phyloP scores from a whole-genome alignment of 2,113 vertebrate species.

The Procavia capensis region DNA sequence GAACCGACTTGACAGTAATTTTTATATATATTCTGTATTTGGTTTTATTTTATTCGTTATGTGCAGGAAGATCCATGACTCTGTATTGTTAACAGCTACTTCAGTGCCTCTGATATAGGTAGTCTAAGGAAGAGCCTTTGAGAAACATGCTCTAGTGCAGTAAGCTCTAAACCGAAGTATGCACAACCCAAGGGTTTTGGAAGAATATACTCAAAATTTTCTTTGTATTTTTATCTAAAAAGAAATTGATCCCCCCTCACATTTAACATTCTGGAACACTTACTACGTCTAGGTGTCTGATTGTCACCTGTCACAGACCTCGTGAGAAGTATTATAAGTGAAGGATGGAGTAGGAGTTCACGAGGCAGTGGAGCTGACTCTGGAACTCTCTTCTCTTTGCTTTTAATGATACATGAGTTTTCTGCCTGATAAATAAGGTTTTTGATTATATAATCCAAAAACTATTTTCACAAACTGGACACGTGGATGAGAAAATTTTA shows the following conservation, averaged over 20 bases:
- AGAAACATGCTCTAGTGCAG: neutral
- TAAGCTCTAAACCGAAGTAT: neutral
- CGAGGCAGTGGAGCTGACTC: neutral
- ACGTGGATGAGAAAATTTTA: neutral
- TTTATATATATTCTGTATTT: neutral
- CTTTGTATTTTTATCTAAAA: neutral
- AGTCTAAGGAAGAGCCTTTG: neutral
- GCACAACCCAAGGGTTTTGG: neutral
- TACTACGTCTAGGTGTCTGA: neutral
- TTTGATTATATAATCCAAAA: constrained; percentile 43
- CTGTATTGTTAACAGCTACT: neutral
- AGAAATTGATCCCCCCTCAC: neutral
- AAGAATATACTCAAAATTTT: neutral
- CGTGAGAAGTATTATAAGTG: neutral
- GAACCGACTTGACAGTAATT: too few species aligned
- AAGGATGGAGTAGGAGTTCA: neutral
- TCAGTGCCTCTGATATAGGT: neutral
- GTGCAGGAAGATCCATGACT: neutral
- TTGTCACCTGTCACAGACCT: neutral
- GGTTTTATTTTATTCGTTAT: neutral
- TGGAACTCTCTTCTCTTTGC: neutral
- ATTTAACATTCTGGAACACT: neutral
- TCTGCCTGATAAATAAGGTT: neutral
- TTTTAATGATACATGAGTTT: neutral
- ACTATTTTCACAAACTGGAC: constrained; percentile 28